A percentile compares a stretch with the other conserved stretches of the same genome.
phyloP scores from a whole-genome alignment of 1,140 invertebrate genomes.

The Aethina tumida region DNA sequence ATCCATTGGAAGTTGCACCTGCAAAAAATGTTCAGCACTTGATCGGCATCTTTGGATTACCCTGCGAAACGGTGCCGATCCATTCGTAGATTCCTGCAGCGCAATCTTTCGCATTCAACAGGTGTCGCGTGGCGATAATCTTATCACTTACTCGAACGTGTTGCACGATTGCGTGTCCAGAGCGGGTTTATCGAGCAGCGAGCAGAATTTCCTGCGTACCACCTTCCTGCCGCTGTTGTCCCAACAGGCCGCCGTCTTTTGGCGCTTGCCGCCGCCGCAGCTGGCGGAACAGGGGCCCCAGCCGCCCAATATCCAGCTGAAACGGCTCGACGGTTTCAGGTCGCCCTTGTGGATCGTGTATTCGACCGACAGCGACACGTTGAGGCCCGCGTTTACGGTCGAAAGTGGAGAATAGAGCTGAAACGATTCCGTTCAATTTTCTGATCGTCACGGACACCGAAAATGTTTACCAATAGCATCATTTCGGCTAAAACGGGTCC shows the following conservation, averaged over 20 bases:
- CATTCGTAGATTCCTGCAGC: too few relatives aligned
- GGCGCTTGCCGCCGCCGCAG: constrained; percentile 44
- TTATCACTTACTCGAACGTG: constrained; percentile 37
- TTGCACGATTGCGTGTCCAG: constrained; percentile 40
- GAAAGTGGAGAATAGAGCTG: constrained; percentile 8
- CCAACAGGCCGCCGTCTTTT: constrained; percentile 40
- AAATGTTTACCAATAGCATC: constrained; percentile 50
- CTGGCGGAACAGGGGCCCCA: constrained; percentile 45
- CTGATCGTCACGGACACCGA: constrained; percentile 6
- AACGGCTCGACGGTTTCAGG: constrained; percentile 34
- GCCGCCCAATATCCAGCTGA: constrained; percentile 43
- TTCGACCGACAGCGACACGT: constrained; percentile 28
- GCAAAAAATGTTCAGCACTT: too few relatives aligned
- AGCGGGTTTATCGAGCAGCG: constrained; percentile 35
- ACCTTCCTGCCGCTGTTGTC: constrained; percentile 39
- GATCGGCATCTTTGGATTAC: too few relatives aligned
- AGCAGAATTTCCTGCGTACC: constrained; percentile 40
- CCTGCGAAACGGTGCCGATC: too few relatives aligned
- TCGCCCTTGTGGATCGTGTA: constrained; percentile 33
- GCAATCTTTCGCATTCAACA: too few relatives aligned
- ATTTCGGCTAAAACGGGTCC: constrained; percentile 49
- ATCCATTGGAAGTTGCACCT: constrained; percentile 56
- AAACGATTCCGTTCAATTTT: background rate
- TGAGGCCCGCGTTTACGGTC: constrained; percentile 23
- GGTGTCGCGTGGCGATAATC: background rate